These are phyloP conservation scores for Trisateles emortualis DNA, from an alignment of 2,888 invertebrate species.

Conservation along the genomic window DNA sequence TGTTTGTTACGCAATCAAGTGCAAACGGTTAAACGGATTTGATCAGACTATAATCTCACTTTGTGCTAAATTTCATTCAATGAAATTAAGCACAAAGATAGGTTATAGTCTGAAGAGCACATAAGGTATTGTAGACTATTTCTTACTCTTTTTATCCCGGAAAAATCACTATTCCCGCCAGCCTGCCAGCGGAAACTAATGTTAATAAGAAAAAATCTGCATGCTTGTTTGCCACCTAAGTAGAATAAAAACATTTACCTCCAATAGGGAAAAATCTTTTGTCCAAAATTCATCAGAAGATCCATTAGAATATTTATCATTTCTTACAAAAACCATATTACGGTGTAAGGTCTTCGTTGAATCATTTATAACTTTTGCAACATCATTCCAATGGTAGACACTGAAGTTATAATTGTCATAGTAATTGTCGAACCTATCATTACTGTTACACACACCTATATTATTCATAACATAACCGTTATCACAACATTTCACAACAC, in stretches of 20 bases:
- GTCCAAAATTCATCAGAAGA: background rate
- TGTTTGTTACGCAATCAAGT: too few relatives aligned
- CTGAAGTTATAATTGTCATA: background rate
- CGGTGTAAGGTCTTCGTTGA: background rate
- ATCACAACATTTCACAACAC: background rate
- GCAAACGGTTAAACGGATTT: too few relatives aligned
- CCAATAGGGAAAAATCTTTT: background rate
- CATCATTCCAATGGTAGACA: background rate
- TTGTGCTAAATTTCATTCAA: too few relatives aligned
- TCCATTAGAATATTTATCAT: background rate
- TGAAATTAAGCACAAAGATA: too few relatives aligned
- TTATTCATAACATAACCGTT: background rate
- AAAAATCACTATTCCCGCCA: too few relatives aligned
- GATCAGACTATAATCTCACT: too few relatives aligned
- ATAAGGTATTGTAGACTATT: too few relatives aligned
- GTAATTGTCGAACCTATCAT: background rate
- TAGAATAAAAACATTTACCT: background rate
- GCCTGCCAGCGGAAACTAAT: too few relatives aligned
- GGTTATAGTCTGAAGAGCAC: too few relatives aligned
- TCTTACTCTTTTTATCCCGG: too few relatives aligned
- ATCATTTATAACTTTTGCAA: background rate
- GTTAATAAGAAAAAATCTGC: too few relatives aligned
- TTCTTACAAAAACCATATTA: background rate
- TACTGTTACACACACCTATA: background rate
- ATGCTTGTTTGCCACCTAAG: too few relatives aligned